These are phyloP conservation scores for Sardinella longiceps DNA, from an alignment of 2,797 vertebrate species.

Conservation along the genomic window DNA sequence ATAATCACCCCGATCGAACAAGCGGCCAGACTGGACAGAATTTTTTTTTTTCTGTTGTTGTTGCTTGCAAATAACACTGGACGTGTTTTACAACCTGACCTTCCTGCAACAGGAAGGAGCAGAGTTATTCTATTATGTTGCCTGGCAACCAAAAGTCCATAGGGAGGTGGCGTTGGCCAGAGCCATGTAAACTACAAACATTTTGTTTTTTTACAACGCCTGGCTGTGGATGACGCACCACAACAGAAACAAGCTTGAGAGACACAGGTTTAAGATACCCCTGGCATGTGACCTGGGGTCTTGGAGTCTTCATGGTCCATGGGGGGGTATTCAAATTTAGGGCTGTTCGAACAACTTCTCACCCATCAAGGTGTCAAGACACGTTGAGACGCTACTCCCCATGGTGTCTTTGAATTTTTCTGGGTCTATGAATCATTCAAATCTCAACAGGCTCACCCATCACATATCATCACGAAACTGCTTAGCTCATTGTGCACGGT, in stretches of 20 bases:
- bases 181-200: neutral
- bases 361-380: too few relatives aligned
- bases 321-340: neutral
- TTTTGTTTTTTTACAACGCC: neutral
- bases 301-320: neutral
- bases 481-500: too few relatives aligned
- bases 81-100: neutral
- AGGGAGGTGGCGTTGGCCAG: neutral
- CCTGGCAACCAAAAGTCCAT: neutral
- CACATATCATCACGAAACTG: too few relatives aligned
- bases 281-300: neutral
- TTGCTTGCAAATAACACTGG: neutral
- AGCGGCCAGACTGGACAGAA: neutral
- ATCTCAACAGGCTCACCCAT: too few relatives aligned
- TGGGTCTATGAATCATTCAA: too few relatives aligned
- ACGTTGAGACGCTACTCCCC: too few relatives aligned
- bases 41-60: neutral
- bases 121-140: neutral
- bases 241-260: too few relatives aligned
- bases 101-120: neutral
- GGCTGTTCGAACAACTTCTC: neutral
- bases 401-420: too few relatives aligned
- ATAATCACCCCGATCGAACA: neutral
- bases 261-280: neutral
- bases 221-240: too few relatives aligned